phyloP scores from a whole-genome alignment of 1,140 invertebrate genomes.

The Trichogramma pretiosum region DNA sequence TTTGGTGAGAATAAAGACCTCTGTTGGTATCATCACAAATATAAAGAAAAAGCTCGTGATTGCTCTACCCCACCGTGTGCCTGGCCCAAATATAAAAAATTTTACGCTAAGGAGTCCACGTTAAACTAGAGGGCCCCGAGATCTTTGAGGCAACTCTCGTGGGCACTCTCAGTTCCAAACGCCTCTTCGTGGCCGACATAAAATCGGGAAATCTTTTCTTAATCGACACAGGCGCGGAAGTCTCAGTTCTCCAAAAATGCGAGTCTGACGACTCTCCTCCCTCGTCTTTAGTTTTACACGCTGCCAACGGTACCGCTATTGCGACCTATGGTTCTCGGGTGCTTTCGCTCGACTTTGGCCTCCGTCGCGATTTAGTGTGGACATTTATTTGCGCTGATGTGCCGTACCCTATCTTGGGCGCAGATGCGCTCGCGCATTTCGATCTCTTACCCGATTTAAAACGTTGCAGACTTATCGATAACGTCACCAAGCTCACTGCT shows the following conservation, averaged over 20 bases:
- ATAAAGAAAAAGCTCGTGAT: not conserved
- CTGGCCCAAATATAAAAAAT: too few relatives aligned
- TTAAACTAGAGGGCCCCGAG: constrained; percentile 10
- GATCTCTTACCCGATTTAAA: constrained; percentile 18
- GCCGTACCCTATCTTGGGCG: constrained; percentile 13
- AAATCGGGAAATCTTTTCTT: not conserved
- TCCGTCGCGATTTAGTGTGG: constrained; percentile 13
- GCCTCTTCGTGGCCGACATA: constrained; percentile 10
- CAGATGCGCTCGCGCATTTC: constrained; percentile 15
- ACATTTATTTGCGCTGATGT: constrained; percentile 14
- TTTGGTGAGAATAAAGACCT: not conserved
- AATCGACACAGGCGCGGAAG: constrained; percentile 11
- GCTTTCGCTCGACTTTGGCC: constrained; percentile 12
- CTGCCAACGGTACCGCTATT: constrained; percentile 17
- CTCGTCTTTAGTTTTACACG: constrained; percentile 5
- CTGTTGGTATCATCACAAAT: constrained; percentile 7
- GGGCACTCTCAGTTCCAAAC: not conserved
- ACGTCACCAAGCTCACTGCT: not conserved
- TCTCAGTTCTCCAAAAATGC: constrained; percentile 9
- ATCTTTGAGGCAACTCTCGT: not conserved
- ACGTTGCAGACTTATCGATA: constrained; percentile 12
- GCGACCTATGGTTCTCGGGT: constrained; percentile 11
- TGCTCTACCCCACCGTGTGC: constrained; percentile 7
- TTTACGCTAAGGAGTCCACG: too few relatives aligned
- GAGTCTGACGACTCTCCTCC: not conserved